These are phyloP conservation scores for Thymallus thymallus DNA, from an alignment of 2,113 vertebrate genomes.

Conservation along the genomic window DNA sequence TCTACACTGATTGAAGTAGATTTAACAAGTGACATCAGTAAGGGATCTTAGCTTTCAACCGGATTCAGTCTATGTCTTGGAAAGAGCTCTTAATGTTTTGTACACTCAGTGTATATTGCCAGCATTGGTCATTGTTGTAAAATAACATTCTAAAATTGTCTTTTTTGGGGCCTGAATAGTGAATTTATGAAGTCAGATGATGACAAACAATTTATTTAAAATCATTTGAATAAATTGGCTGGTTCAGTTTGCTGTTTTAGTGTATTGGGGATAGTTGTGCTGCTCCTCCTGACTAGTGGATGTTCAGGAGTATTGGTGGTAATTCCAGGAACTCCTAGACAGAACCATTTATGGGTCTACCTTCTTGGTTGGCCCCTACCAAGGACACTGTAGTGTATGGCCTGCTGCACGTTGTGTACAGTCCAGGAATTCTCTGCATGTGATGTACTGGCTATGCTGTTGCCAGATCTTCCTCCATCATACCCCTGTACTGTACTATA, in stretches of 20 bases:
- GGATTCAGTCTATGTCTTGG: too few relatives aligned
- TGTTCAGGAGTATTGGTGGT: too few relatives aligned
- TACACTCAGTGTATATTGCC: neutral
- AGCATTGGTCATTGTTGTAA: neutral
- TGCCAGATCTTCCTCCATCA: constrained; percentile 19
- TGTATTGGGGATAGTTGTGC: neutral
- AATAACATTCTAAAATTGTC: neutral
- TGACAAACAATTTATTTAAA: too few relatives aligned
- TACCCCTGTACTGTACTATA: too few relatives aligned
- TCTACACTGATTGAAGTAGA: too few relatives aligned
- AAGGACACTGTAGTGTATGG: neutral
- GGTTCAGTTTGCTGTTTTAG: neutral
- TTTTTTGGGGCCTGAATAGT: neutral
- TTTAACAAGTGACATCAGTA: too few relatives aligned
- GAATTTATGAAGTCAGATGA: too few relatives aligned
- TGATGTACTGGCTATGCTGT: constrained; percentile 7
- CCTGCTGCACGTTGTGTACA: neutral
- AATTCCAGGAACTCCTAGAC: too few relatives aligned
- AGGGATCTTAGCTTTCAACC: too few relatives aligned
- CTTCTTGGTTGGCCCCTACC: constrained; percentile 2
- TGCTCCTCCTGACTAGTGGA: neutral
- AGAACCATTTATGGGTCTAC: neutral
- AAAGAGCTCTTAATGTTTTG: too few relatives aligned
- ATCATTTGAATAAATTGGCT: neutral
- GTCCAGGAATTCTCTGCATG: neutral